Conservation (phyloP, 2,888 invertebrate species). For the Temnothorax rugatulus region DNA sequence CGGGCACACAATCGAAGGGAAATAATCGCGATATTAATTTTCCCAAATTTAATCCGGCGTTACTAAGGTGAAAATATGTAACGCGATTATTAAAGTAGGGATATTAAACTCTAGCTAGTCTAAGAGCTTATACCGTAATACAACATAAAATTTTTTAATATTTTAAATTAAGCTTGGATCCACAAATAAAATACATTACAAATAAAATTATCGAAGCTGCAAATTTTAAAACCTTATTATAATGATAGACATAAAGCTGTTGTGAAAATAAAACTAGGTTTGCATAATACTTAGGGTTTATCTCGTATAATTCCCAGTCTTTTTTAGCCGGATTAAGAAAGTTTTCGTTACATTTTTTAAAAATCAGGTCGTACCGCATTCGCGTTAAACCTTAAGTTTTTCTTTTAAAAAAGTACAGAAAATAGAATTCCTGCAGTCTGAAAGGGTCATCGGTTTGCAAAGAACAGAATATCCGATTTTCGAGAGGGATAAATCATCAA, state of each 20-base stretch:
- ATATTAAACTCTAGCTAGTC: not conserved
- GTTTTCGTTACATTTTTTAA: not conserved
- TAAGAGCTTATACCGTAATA: not conserved
- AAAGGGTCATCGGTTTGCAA: not conserved
- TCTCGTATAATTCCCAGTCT: not conserved
- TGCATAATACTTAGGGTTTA: not conserved
- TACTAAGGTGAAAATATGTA: not conserved
- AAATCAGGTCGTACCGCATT: not conserved
- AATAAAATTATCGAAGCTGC: not conserved
- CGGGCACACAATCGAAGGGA: not conserved
- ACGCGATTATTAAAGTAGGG: not conserved
- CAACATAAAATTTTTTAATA: not conserved
- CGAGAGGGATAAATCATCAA: not conserved
- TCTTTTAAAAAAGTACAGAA: not conserved
- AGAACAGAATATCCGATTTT: not conserved
- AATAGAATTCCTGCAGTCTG: too few species aligned
- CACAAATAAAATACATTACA: not conserved
- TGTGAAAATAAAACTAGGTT: not conserved
- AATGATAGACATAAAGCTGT: not conserved
- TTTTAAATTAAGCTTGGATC: not conserved
- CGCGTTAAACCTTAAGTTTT: not conserved
- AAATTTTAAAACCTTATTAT: not conserved
- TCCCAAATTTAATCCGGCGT: not conserved
- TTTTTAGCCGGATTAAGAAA: not conserved
- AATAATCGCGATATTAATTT: conserved; percentile 25